Conservation (phyloP, 2,113 vertebrate species). For the Grallaria varia region DNA sequence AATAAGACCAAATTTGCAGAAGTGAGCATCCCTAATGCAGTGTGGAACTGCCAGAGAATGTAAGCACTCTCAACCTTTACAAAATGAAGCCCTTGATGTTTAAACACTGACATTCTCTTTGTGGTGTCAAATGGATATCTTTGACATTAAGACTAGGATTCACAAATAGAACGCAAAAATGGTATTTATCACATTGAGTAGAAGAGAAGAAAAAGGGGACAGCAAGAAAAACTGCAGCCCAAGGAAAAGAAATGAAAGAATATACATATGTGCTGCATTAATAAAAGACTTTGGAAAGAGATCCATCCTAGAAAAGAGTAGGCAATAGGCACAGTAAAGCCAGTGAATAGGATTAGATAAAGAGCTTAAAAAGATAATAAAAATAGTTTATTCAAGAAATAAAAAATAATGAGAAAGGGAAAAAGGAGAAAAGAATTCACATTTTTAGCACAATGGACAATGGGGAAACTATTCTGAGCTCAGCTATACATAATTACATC, state of each 20-base stretch:
- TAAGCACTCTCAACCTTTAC: neutral
- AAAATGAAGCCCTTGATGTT: neutral
- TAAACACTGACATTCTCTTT: slow-evolving; percentile 1
- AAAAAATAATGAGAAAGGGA: slow-evolving; percentile 3
- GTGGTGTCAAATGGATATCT: slow-evolving; percentile 4
- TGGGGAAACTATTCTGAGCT: neutral
- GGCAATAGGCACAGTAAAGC: slow-evolving; percentile 16
- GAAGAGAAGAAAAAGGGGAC: neutral
- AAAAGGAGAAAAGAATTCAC: slow-evolving; percentile 16
- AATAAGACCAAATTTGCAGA: neutral
- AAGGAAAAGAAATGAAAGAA: slow-evolving; percentile 8
- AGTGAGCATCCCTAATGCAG: neutral
- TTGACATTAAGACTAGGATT: neutral
- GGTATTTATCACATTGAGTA: slow-evolving; percentile 23
- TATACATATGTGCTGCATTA: neutral
- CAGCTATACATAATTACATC: neutral
- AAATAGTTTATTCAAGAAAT: slow-evolving; percentile 44
- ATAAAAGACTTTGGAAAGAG: neutral
- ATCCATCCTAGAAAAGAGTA: neutral
- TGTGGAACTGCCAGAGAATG: neutral
- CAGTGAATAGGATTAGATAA: slow-evolving; percentile 43
- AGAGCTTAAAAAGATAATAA: slow-evolving; percentile 37
- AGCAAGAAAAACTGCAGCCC: neutral
- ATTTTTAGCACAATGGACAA: slow-evolving; percentile 11
- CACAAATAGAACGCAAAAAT: slow-evolving; percentile 53